Base-by-base conservation (phyloP, 2,797 vertebrate genomes). In the Notolepis coatsorum region DNA sequence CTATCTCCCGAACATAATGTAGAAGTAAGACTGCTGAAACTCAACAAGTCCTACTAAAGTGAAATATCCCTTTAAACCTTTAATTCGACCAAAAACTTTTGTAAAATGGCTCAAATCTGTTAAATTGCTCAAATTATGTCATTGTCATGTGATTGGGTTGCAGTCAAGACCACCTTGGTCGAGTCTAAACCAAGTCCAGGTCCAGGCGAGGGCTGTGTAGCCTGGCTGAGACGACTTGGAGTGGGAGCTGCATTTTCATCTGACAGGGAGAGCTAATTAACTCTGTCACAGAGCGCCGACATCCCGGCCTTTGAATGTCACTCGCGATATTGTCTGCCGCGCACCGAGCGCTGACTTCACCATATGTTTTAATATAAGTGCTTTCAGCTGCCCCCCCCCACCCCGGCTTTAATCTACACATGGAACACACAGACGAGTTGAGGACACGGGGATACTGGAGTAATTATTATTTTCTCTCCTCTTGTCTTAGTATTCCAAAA, bases 351-450 rank as follows among this genome's bases (percentile, higher is more conserved):
- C 41, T 80, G 70, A 78, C 71, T 71, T 77, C 70, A 77, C 46
- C 57, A 63, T 8, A 18, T 30, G 12, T 65, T 73, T 58, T 69
- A 58, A 58, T 63, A 10, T 68, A 75, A 80, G 64, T 81, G 76
- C 66, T 86, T 82, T 80, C 73, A 83, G 80, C 61, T 76, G 75
- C 31, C 35, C 37, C 62, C 47, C 78, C 61, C 75, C 73, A 27
- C 35, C 37, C 62, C 47, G 4, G 55, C 24, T 54, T 57, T 64
- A 24, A 31, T 68, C 21, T 41, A 9, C 57, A 27, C 54, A 66
- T 58, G 45, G 58, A 70, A 68, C 0, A 1, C 46, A 51, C 43
- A 7, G 51, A 74, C 42, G 25, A 28, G 41, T 30, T 39, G 12
- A 12, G 8, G 13, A 10, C 30, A 21, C 15, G 20, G 18, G 50